phyloP scores from a whole-genome alignment of 2,888 invertebrate genomes.

The Scaptomyza tumidula region DNA sequence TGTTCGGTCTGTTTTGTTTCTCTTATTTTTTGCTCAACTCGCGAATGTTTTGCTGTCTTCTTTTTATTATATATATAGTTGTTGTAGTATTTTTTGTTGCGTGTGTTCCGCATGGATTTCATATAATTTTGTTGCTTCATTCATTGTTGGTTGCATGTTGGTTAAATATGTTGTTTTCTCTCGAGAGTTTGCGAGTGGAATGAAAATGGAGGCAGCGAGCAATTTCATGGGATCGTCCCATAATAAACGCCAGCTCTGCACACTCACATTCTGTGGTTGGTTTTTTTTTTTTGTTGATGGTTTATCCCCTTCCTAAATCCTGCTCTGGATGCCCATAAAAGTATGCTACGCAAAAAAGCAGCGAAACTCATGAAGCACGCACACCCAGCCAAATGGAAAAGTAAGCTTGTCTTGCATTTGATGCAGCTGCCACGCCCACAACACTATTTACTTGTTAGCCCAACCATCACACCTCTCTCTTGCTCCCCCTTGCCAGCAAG shows the following conservation, averaged over 20 bases:
- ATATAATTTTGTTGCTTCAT: slow-evolving; percentile 80
- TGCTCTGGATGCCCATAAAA: slow-evolving; percentile 64
- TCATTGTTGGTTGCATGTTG: slow-evolving; percentile 76
- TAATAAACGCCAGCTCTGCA: slow-evolving; percentile 38
- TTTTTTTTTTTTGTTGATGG: not conserved
- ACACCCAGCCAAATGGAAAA: slow-evolving; percentile 46
- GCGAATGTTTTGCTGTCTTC: slow-evolving; percentile 19
- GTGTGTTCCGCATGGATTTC: slow-evolving; percentile 55
- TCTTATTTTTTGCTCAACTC: slow-evolving; percentile 46
- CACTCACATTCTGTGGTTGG: not conserved
- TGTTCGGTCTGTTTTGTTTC: slow-evolving; percentile 59
- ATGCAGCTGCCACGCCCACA: slow-evolving; percentile 63
- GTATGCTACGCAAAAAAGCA: slow-evolving; percentile 64
- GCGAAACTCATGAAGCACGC: slow-evolving; percentile 43
- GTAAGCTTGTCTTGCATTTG: slow-evolving; percentile 55
- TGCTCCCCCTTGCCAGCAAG: slow-evolving; percentile 18
- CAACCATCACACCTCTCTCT: not conserved
- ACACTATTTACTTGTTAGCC: slow-evolving; percentile 40
- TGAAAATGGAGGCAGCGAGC: slow-evolving; percentile 10
- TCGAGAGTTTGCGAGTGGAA: slow-evolving; percentile 24
- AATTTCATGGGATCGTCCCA: slow-evolving; percentile 45
- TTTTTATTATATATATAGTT: not conserved
- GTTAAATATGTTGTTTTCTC: slow-evolving; percentile 50
- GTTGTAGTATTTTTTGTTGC: slow-evolving; percentile 29
- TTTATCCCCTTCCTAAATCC: not conserved